Conservation (phyloP, 2,797 vertebrate species). For the Oryzias sinensis region DNA sequence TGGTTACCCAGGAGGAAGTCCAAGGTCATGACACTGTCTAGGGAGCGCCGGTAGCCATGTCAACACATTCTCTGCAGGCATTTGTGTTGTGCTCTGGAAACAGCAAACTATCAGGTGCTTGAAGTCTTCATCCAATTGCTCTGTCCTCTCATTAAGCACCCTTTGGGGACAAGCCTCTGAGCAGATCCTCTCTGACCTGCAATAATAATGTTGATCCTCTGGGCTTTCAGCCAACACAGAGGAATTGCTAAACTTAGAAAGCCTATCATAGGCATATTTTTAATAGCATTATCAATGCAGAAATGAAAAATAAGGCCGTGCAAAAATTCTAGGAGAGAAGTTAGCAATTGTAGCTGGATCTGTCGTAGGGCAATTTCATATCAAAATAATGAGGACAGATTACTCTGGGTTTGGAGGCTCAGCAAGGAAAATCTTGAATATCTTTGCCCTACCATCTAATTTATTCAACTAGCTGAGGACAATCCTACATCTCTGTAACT, state of each 20-base stretch:
- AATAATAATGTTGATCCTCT: slow-evolving; percentile 66
- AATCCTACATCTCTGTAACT: slow-evolving; percentile 19
- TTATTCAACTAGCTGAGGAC: slow-evolving; percentile 27
- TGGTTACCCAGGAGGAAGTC: slow-evolving; percentile 24
- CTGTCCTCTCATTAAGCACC: slow-evolving; percentile 58
- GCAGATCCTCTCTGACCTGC: slow-evolving; percentile 49
- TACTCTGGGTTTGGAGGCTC: slow-evolving; percentile 45
- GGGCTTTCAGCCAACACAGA: slow-evolving; percentile 52
- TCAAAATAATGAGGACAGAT: slow-evolving; percentile 72
- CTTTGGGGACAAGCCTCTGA: slow-evolving; percentile 60
- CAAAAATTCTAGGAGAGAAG: slow-evolving; percentile 55
- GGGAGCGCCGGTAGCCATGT: slow-evolving; percentile 42
- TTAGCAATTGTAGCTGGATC: slow-evolving; percentile 68
- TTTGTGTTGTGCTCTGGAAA: slow-evolving; percentile 23
- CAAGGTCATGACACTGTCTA: slow-evolving; percentile 52
- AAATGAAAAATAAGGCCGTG: slow-evolving; percentile 47
- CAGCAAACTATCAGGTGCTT: slow-evolving; percentile 52
- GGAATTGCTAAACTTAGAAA: slow-evolving; percentile 64
- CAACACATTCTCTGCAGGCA: slow-evolving; percentile 39
- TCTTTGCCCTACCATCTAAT: slow-evolving; percentile 36
- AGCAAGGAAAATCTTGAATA: slow-evolving; percentile 39
- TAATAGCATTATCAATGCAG: slow-evolving; percentile 48
- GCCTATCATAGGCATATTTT: slow-evolving; percentile 59
- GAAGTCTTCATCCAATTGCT: slow-evolving; percentile 28
- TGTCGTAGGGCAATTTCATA: slow-evolving; percentile 64